phyloP scores from a whole-genome alignment of 2,113 vertebrate genomes.

The Albula glossodonta region DNA sequence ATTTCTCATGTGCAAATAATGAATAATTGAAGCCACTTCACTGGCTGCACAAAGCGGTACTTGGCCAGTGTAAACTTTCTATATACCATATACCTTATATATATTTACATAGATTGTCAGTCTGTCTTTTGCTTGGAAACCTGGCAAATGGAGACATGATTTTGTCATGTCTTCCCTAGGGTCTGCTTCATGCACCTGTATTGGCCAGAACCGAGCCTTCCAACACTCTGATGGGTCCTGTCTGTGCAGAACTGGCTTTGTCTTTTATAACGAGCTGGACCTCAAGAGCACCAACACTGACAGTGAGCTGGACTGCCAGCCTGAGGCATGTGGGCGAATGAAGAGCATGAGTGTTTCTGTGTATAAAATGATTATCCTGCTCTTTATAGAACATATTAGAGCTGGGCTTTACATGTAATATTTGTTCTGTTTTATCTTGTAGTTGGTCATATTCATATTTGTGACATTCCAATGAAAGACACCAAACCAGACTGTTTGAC shows the following conservation, averaged over 20 bases:
- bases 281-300: constrained; percentile 69
- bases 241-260: constrained; percentile 80
- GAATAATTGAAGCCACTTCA: no score
- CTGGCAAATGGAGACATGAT: background rate
- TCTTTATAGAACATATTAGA: no score
- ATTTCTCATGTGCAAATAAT: no score
- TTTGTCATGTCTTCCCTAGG: constrained; percentile 59
- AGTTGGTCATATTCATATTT: no score
- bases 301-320: constrained; percentile 79
- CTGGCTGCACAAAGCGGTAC: no score
- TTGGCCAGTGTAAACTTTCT: no score
- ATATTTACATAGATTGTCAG: background rate
- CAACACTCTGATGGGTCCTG: constrained; percentile 88
- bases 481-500: background rate
- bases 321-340: constrained; percentile 69
- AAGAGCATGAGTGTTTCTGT: background rate
- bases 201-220: constrained; percentile 83
- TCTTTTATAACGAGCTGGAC: constrained; percentile 81
- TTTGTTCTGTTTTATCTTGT: no score
- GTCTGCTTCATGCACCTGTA: constrained; percentile 77
- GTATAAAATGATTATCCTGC: background rate
- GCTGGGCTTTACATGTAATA: no score
- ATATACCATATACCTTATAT: no score
- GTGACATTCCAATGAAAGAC: no score
- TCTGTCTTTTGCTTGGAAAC: background rate